These are phyloP conservation scores for Leucophenga varia DNA, from an alignment of 1,140 invertebrate genomes.

Conservation along the genomic window DNA sequence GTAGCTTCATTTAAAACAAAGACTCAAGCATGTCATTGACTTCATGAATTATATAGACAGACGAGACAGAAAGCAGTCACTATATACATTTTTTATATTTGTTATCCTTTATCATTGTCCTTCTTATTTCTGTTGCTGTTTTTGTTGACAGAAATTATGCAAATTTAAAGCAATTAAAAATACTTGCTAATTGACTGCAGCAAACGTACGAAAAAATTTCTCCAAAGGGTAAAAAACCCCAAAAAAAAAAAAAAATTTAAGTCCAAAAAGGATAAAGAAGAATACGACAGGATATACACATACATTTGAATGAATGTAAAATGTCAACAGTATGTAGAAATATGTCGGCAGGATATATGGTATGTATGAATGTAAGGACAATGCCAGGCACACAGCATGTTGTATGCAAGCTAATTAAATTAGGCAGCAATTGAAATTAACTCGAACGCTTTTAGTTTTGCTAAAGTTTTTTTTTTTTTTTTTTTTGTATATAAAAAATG, in stretches of 20 bases:
- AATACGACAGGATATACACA: no score
- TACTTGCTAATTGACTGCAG: constrained; percentile 50
- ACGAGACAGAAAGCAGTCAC: no score
- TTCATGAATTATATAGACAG: no score
- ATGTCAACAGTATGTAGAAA: neutral
- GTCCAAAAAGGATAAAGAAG: no score
- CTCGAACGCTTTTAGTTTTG: constrained; percentile 31
- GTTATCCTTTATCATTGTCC: no score
- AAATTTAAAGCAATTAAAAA: constrained; percentile 52
- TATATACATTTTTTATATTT: no score
- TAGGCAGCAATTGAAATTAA: constrained; percentile 41
- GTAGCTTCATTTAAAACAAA: no score
- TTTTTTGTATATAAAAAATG: no score
- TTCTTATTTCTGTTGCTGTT: constrained; percentile 3
- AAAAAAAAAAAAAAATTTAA: constrained; percentile 9
- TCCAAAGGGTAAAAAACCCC: constrained; percentile 34
- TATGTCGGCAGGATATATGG: no score
- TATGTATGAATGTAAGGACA: constrained; percentile 14
- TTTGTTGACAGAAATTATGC: constrained; percentile 50
- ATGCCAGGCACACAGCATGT: constrained; percentile 13
- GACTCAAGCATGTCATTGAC: no score
- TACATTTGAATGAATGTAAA: no score
- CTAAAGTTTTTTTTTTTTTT: neutral
- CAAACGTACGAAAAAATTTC: constrained; percentile 21
- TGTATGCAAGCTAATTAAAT: constrained; percentile 43